Evolutionary conservation across 2,888 invertebrate species (phyloP), one percentile per base, ranked within the genome.

Genomic region (Drosophila pseudotakahashii): DNA sequence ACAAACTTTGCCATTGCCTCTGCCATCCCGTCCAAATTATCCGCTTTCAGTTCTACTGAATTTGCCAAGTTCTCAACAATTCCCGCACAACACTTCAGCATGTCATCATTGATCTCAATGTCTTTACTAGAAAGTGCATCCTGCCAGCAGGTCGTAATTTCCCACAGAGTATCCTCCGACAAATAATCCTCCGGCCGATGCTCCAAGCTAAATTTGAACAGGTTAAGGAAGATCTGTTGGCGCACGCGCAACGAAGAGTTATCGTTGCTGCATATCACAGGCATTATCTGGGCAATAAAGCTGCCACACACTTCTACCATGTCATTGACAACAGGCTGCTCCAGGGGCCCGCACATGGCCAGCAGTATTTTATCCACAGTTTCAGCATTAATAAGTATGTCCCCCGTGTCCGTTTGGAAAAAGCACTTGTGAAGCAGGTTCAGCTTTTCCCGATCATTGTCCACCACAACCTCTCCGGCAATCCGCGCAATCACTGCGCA

Each of bases 121-220:
- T 92, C 91, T 53, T 89, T 80, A 74, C 90, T 90, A 1, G 92
- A 91, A 5, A 94, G 76, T 7, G 93, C 93, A 89, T 94, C 94
- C 82, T 93, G 94, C 94, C 94, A 94, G 42, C 94, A 93, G 14
- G 93, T 93, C 19, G 93, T 93, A 41, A 93, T 91, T 90, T 94
- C 94, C 92, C 93, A 92, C 77, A 94, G 90, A 11, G 94, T 93
- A 73, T 93, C 94, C 63, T 91, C 90, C 0, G 91, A 90, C 14
- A 92, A 73, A 66, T 84, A 81, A 51, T 91, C 89, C 54, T 82
- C 89, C 2, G 86, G 87, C 10, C 81, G 86, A 39, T 89, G 89
- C 64, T 91, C 90, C 64, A 93, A 91, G 39, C 92, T 92, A 44
- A 94, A 91, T 73, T 90, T 89, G 73, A 93, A 93, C 26, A 94